Conservation (phyloP, 1,140 invertebrate genomes). For the Metopolophium dirhodum region DNA sequence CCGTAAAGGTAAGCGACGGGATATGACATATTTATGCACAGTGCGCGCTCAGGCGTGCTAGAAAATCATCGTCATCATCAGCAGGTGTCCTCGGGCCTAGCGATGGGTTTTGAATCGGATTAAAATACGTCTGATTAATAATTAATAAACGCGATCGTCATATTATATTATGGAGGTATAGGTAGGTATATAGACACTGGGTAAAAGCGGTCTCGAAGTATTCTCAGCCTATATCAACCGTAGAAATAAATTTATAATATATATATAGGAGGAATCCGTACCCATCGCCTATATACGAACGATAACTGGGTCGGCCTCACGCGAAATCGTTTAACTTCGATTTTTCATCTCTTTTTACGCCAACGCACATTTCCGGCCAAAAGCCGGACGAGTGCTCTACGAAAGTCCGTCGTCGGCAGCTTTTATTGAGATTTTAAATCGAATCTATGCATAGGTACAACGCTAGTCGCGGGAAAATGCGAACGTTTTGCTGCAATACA, state of each 20-base stretch:
- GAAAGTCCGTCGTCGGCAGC: too few species aligned
- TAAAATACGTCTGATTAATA: conserved; percentile 2
- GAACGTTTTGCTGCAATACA: not conserved
- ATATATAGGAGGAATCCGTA: not conserved
- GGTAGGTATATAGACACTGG: not conserved
- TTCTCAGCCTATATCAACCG: not conserved
- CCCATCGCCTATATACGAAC: not conserved
- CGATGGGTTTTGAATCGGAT: not conserved
- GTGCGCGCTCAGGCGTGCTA: not conserved
- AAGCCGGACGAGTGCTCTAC: too few species aligned
- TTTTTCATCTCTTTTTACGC: too few species aligned
- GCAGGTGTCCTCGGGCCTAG: not conserved
- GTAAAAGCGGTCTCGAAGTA: not conserved
- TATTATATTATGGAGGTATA: not conserved
- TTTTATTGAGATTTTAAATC: not conserved
- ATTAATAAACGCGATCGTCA: not conserved
- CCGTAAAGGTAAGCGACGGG: not conserved
- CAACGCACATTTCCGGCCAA: too few species aligned
- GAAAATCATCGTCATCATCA: not conserved
- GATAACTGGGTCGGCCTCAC: not conserved
- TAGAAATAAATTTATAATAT: not conserved
- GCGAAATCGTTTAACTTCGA: too few species aligned
- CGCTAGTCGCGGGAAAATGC: not conserved
- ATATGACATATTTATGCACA: not conserved
- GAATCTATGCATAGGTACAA: not conserved